A percentile compares a stretch with the other conserved stretches of the same genome.
Conservation (phyloP, 2,888 invertebrate species). For the Microplitis deprimator region DNA sequence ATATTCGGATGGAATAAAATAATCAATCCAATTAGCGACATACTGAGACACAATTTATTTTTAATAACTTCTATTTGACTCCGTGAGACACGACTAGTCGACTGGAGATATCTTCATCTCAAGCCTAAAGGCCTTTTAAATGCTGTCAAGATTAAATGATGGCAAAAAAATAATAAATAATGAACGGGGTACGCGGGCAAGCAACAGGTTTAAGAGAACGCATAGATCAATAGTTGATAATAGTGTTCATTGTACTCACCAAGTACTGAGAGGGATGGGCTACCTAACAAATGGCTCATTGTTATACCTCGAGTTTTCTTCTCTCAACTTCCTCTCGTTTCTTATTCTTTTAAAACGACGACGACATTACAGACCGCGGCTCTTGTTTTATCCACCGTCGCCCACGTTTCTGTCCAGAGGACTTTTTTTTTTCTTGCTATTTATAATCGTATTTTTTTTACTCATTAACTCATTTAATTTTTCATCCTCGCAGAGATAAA, state of each 20-base stretch:
- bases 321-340: conserved; percentile 27
- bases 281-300: conserved; percentile 66
- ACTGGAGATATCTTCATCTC: conserved; percentile 23
- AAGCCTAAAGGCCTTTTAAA: conserved; percentile 5
- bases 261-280: conserved; percentile 53
- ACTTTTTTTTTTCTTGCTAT: neutral
- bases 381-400: neutral
- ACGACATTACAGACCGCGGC: neutral
- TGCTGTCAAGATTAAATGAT: conserved; percentile 7
- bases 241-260: conserved; percentile 62
- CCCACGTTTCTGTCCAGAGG: neutral
- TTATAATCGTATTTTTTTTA: neutral
- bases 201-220: conserved; percentile 18
- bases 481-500: neutral
- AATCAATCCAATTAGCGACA: conserved; percentile 27
- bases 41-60: conserved; percentile 28
- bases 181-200: conserved; percentile 1
- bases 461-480: neutral
- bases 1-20: conserved; percentile 14
- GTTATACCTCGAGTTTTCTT: conserved; percentile 55
- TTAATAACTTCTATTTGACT: conserved; percentile 19
- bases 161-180: conserved; percentile 17
- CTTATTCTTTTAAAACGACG: neutral
- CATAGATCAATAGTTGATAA: conserved; percentile 63
- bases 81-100: neutral